Base-by-base conservation (phyloP, 2,113 vertebrate species). In the Solea senegalensis region DNA sequence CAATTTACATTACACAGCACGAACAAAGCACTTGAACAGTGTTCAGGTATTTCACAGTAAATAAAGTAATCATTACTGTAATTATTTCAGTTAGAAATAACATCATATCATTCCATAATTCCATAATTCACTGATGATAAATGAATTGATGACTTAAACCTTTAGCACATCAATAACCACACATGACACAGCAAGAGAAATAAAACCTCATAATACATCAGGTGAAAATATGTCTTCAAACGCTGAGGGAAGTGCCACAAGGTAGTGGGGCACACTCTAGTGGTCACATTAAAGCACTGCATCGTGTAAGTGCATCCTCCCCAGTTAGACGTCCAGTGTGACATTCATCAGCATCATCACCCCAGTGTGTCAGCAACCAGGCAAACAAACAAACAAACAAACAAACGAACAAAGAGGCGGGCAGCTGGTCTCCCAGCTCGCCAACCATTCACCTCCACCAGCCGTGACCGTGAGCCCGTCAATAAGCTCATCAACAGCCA, bases 211-310 rank as follows among this genome's bases (percentile, higher is more conserved):
- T 6, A 34, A 34, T 34, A 10, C 45, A 48, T 4, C 11, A 12
- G 14, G 11, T 5, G 45, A 48, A 5, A 48, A 11, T 48, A 3
- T 45, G 14, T 48, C 45, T 48, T 48, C 14, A 48, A 48, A 48
- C 4, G 44, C 9, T 13, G 14, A 48, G 21, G 21, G 16, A 5
- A 0, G 8, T 16, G 39, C n/a, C 2, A 11, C 9, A 14, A 9
- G 16, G 13, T 45, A 15, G 16, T 28, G 41, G 7, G 45, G 7
- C 26, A 12, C 76, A 4, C 60, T 61, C 86, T 75, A 56, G 75
- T 87, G 88, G 86, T 51, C 40, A 56, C 11, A 39, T 3, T 0
- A 0, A 39, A 21, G 43, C 53, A 74, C 41, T 78, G 34, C 72
- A 75, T 1, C 0, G 28, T 41, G 16, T 10, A 1, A 8, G n/a